These are phyloP conservation scores for Xestia ashworthii DNA, from an alignment of 2,888 invertebrate genomes.

Conservation along the genomic window DNA sequence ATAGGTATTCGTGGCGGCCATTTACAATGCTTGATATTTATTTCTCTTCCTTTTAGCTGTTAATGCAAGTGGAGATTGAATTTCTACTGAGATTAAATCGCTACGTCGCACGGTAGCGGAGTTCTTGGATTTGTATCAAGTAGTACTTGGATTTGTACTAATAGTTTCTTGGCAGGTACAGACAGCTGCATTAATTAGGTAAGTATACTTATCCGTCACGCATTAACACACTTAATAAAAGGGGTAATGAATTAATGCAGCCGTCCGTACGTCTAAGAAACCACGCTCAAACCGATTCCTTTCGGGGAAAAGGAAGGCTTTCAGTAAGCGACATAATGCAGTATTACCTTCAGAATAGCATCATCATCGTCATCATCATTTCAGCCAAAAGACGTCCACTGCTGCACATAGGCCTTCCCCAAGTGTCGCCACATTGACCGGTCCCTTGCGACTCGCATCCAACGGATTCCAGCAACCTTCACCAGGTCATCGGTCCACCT, in stretches of 20 bases:
- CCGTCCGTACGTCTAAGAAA: neutral
- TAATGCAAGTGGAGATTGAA: conserved; percentile 31
- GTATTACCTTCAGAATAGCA: neutral
- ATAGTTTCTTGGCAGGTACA: neutral
- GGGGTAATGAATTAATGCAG: no score
- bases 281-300: neutral
- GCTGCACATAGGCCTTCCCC: no score
- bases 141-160: neutral
- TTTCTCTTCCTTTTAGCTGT: conserved; percentile 51
- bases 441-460: no score
- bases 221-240: no score
- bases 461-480: no score
- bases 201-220: no score
- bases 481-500: no score
- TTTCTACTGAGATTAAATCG: conserved; percentile 43
- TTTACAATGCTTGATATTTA: conserved; percentile 56
- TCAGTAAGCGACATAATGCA: neutral
- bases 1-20: conserved; percentile 43
- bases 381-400: no score
- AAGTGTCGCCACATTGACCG: no score
- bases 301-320: neutral
- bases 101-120: neutral
- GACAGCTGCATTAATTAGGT: no score
- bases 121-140: conserved; percentile 9
- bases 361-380: no score